These are phyloP conservation scores for Scaptomyza pallida DNA, from an alignment of 1,140 invertebrate genomes.

Conservation along the genomic window DNA sequence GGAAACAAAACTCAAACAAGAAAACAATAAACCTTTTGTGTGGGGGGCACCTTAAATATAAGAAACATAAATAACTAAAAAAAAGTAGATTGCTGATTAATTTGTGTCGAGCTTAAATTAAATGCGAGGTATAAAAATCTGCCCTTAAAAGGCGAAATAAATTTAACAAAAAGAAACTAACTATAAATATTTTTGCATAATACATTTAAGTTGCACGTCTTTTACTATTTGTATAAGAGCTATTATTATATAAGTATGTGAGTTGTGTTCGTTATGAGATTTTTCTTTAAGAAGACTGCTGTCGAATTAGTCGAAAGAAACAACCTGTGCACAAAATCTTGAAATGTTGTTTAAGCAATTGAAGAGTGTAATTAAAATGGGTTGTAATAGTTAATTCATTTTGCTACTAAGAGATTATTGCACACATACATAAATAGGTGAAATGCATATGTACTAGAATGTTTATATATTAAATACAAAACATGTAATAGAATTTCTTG, in stretches of 20 bases:
- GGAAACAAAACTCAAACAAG: constrained; percentile 29
- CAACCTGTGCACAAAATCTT: constrained; percentile 7
- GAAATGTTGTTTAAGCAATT: background rate
- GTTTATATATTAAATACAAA: background rate
- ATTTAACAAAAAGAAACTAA: constrained; percentile 14
- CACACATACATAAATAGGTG: constrained; percentile 32
- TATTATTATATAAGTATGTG: constrained; percentile 11
- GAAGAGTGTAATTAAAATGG: constrained; percentile 17
- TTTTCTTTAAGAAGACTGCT: constrained; percentile 36
- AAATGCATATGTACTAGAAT: constrained; percentile 15
- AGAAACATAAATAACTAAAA: constrained; percentile 1
- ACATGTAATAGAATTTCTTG: constrained; percentile 5
- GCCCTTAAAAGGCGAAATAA: constrained; percentile 2
- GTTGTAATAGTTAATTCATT: constrained; percentile 24
- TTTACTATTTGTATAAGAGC: constrained; percentile 14
- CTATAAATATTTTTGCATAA: constrained; percentile 41
- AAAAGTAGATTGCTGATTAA: constrained; percentile 38
- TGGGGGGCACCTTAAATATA: constrained; percentile 46
- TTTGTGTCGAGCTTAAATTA: constrained; percentile 51
- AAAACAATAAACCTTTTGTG: constrained; percentile 21
- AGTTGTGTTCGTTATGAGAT: constrained; percentile 25
- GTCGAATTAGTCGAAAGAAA: constrained; percentile 46
- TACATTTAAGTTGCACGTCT: constrained; percentile 12
- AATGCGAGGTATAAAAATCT: constrained; percentile 25
- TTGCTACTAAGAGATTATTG: constrained; percentile 19